Base-by-base conservation (phyloP, 2,888 invertebrate genomes). In the Zelleria hepariella region DNA sequence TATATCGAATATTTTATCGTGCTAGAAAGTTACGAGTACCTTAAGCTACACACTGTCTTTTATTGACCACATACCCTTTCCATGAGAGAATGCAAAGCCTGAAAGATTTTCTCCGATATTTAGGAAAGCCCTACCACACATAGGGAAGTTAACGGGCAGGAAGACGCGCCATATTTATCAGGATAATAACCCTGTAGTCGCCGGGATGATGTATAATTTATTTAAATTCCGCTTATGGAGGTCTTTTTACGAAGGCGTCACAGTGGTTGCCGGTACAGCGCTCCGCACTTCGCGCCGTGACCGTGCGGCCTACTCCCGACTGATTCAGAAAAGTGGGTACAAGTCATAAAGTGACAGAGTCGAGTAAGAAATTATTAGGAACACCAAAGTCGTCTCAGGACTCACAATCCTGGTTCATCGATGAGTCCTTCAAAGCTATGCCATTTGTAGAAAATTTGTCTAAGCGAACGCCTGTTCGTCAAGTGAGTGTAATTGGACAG, bases 221-320 rank as follows among this genome's bases (percentile, higher is more conserved):
- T 86, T 84, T 79, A 83, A 85, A 84, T 82, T 73, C 77, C 74
- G 77, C 78, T 73, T 72, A 74, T 76, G 24, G 55, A 47, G 77
- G 74, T 80, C 80, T 84, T 86, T 87, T 86, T 82, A 77, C 78
- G 77, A 76, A 72, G 73, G 78, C 83, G 83, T 79, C 55, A 53
- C 55, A 78, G 83, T 72, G 85, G 86, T 82, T 77, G 79, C 77
- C 74, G 78, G 77, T 82, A 87, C 87, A 86, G 73, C 84, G 81
- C 81, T 86, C 86, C 81, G 87, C 87, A 86, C 86, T 87, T 80
- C 78, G 75, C 76, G 67, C 84, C 86, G 83, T 86, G 84, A 85
- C 86, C 86, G 78, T 80, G 74, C 73, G 74, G 67, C 69, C 64
- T 69, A 70, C 65, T 24, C 56, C 24, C 53, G 8, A 6, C 24